These are phyloP conservation scores for Trichogramma pretiosum DNA, from an alignment of 1,140 invertebrate genomes.

Conservation along the genomic window DNA sequence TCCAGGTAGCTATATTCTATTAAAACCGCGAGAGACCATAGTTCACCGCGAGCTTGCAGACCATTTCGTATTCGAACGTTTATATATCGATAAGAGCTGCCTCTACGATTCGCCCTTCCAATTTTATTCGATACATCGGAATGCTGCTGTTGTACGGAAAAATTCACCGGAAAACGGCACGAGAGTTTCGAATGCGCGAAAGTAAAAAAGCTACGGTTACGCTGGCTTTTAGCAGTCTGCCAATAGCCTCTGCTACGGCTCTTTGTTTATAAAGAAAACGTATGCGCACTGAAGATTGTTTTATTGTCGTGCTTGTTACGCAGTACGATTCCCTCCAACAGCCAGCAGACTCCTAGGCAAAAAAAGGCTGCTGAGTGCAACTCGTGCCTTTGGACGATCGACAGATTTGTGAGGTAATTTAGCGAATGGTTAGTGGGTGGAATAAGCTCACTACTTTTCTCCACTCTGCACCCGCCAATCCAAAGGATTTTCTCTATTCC, in stretches of 20 bases:
- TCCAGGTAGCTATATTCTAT: slow-evolving; percentile 6
- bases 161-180: not conserved
- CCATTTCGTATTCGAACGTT: slow-evolving; percentile 3
- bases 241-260: not conserved
- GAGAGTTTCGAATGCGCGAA: not conserved
- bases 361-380: too few species aligned
- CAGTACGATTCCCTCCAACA: too few species aligned
- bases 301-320: slow-evolving; percentile 6
- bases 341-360: too few species aligned
- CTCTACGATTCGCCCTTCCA: not conserved
- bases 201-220: not conserved
- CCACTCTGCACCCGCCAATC: not conserved
- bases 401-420: slow-evolving; percentile 13
- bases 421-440: not conserved
- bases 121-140: too few species aligned
- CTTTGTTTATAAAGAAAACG: slow-evolving; percentile 3
- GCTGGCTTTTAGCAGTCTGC: not conserved
- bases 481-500: slow-evolving; percentile 3
- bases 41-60: slow-evolving; percentile 4
- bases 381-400: slow-evolving; percentile 2
- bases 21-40: slow-evolving; percentile 4
- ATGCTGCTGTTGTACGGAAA: too few species aligned
- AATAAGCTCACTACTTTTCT: slow-evolving; percentile 2
- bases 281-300: slow-evolving; percentile 12
- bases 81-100: too few species aligned